Conservation (phyloP, 1,140 invertebrate species). For the Coboldia fuscipes region DNA sequence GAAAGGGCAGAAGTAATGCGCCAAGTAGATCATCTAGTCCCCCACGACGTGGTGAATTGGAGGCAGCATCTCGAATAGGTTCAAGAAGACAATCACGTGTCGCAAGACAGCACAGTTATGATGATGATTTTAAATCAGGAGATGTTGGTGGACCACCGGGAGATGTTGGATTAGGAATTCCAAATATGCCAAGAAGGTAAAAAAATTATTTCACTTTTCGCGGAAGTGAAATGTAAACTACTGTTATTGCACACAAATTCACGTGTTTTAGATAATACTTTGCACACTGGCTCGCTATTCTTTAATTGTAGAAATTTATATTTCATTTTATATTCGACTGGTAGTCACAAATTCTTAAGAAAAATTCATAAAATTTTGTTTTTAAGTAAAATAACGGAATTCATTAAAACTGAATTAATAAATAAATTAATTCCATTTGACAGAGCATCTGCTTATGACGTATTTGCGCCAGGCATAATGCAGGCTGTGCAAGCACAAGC, state of each 20-base stretch:
- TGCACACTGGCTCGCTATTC: too few species aligned
- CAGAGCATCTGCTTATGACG: slow-evolving; percentile 58
- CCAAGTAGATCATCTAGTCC: slow-evolving; percentile 25
- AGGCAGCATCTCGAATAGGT: slow-evolving; percentile 17
- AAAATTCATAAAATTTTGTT: too few species aligned
- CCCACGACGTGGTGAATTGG: slow-evolving; percentile 15
- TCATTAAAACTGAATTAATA: not conserved
- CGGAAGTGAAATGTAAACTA: not conserved
- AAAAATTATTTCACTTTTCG: too few species aligned
- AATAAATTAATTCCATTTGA: slow-evolving; percentile 4
- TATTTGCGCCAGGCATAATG: slow-evolving; percentile 29
- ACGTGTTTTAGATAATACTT: not conserved
- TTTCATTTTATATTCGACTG: too few species aligned
- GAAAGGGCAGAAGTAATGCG: slow-evolving; percentile 23
- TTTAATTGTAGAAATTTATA: too few species aligned
- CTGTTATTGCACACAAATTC: not conserved
- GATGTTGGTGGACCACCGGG: slow-evolving; percentile 17
- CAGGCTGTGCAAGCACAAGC: slow-evolving; percentile 8
- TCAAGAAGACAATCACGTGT: slow-evolving; percentile 39
- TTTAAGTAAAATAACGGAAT: not conserved
- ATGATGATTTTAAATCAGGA: slow-evolving; percentile 39
- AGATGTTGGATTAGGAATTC: slow-evolving; percentile 29
- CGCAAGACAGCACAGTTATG: slow-evolving; percentile 55
- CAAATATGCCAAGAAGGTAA: slow-evolving; percentile 42
- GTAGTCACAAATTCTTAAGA: too few species aligned